These are phyloP conservation scores for Ryuthela nishihirai DNA, from an alignment of 2,888 invertebrate genomes.

Conservation along the genomic window DNA sequence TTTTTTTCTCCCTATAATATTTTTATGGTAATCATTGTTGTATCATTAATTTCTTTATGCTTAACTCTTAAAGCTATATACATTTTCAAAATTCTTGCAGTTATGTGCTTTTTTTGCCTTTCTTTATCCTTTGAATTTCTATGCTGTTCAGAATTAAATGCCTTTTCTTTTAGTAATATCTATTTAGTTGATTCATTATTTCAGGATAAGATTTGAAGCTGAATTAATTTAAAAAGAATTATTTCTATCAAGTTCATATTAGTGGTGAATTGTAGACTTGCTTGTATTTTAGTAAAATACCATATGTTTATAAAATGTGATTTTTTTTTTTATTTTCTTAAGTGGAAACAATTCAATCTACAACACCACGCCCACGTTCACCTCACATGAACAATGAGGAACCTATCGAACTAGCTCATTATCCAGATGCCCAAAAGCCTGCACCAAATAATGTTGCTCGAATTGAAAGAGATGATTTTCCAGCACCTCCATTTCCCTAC, in stretches of 20 bases:
- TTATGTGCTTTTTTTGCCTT: too few species aligned
- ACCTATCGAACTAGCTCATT: conserved; percentile 93
- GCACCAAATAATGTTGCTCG: conserved; percentile 78
- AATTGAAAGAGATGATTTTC: conserved; percentile 90
- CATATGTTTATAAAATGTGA: not conserved
- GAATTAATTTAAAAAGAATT: not conserved
- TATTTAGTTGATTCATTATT: too few species aligned
- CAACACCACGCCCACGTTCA: conserved; percentile 84
- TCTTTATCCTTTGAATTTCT: too few species aligned
- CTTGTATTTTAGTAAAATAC: not conserved
- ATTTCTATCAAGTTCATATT: too few species aligned
- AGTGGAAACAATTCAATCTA: conserved; percentile 57
- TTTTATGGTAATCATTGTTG: too few species aligned
- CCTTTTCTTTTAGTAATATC: too few species aligned
- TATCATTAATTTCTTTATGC: too few species aligned
- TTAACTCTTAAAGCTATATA: too few species aligned
- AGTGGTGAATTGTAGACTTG: too few species aligned
- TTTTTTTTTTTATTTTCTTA: not conserved
- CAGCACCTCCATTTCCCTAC: conserved; percentile 93
- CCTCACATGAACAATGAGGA: conserved; percentile 97
- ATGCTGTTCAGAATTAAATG: too few species aligned
- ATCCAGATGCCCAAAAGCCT: conserved; percentile 88
- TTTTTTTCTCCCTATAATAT: too few species aligned
- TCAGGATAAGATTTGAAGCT: not conserved
- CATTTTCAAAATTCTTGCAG: too few species aligned